Base-by-base conservation (phyloP, 2,113 vertebrate genomes). In the Oostethus manadensis region DNA sequence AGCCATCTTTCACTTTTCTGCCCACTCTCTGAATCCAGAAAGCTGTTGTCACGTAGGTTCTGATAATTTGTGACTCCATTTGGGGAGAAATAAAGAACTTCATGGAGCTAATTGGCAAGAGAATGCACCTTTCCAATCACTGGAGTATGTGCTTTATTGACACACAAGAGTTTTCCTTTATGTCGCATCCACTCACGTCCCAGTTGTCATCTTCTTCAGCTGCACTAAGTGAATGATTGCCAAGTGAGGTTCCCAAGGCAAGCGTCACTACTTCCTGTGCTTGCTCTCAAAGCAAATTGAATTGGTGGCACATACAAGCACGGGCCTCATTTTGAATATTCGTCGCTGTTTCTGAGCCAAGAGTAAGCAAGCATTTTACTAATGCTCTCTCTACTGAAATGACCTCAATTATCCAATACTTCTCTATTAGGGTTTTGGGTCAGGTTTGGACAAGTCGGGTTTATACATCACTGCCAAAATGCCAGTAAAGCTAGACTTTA, bases 231-330 rank as follows among this genome's bases (percentile, higher is more conserved):
- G 47, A 76, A 21, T 79, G 72, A 81, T 77, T 79, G 62, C 44
- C 18, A 51, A 80, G 71, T 71, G 80, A 51, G 43, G 20, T 51
- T 73, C 55, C 63, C 70, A 73, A 46, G 66, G 57, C 60, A 80
- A 78, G 53, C 38, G 2, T 17, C 13, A 44, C 54, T 29, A 26
- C 65, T 56, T 68, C 20, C 47, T 50, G 58, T 33, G 50, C 23
- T 51, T 6, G 57, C 59, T 54, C 74, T 49, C 60, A 68, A 9
- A 51, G 50, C 13, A 62, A 69, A 57, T 23, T 50, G 20, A 2
- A 75, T 45, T 56, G 29, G 51, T 4, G 21, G 58, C 62, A 29
- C 8, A 60, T 11, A 43, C 13, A 35, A 8, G 3, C 17, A 0
- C 17, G 42, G 62, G 47, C 51, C 43, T 51, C 50, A 29, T 29